These are phyloP conservation scores for Arizona elegans DNA, from an alignment of 2,113 vertebrate genomes.

Conservation along the genomic window DNA sequence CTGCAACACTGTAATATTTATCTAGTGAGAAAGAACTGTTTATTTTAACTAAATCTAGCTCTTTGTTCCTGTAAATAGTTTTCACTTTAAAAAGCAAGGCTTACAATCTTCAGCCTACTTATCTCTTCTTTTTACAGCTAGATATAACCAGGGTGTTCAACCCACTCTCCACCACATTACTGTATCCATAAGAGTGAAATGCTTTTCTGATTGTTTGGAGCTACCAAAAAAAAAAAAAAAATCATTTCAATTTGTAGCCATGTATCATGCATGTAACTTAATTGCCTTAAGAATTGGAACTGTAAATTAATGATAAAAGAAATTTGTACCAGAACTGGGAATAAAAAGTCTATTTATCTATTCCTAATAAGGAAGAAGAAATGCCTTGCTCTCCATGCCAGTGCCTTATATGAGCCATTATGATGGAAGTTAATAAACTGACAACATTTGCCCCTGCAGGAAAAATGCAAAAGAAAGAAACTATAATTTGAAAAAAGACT, in stretches of 20 bases:
- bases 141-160: background rate
- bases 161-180: background rate
- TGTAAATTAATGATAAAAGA: background rate
- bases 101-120: background rate
- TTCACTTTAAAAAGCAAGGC: background rate
- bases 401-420: conserved; percentile 61
- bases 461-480: conserved; percentile 54
- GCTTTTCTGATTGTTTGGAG: background rate
- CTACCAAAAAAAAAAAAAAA: background rate
- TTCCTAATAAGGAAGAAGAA: conserved; percentile 64
- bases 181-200: conserved; percentile 17
- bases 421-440: conserved; percentile 52
- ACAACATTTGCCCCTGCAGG: conserved; percentile 20
- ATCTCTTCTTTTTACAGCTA: background rate
- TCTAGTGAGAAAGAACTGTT: background rate
- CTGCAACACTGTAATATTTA: background rate
- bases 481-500: conserved; percentile 50
- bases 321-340: conserved; percentile 29
- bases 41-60: background rate
- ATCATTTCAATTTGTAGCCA: background rate
- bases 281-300: conserved; percentile 32
- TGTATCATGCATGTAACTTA: background rate
- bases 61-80: background rate
- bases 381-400: conserved; percentile 60
- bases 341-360: conserved; percentile 53